Conservation (phyloP, 1,140 invertebrate genomes). For the Drosophila sulfurigaster region DNA sequence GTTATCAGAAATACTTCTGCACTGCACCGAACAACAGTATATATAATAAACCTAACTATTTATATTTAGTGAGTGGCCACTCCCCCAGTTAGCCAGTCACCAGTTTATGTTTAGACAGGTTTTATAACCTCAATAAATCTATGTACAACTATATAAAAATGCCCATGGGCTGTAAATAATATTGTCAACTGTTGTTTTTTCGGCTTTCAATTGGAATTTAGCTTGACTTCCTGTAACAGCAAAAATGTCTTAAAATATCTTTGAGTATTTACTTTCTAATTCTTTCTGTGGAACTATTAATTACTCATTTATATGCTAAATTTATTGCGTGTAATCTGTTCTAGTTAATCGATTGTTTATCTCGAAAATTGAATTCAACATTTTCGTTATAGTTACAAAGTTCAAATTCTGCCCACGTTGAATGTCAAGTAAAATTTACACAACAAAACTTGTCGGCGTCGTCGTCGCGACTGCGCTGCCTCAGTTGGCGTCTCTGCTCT, state of each 20-base stretch:
- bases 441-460: conserved; percentile 12
- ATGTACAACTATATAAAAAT: conserved; percentile 10
- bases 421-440: conserved; percentile 10
- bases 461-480: neutral
- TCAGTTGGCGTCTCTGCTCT: conserved; percentile 3
- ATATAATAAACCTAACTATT: neutral
- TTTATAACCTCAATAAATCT: conserved; percentile 32
- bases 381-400: neutral
- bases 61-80: neutral
- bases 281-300: too few relatives aligned
- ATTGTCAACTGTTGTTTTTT: conserved; percentile 18
- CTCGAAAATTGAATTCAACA: neutral
- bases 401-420: conserved; percentile 13
- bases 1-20: conserved; percentile 10
- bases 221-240: too few relatives aligned
- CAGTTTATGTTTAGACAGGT: conserved; percentile 27
- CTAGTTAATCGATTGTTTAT: neutral
- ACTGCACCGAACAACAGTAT: neutral
- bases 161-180: conserved; percentile 19
- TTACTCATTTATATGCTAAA: too few relatives aligned
- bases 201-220: conserved; percentile 7
- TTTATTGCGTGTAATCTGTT: too few relatives aligned
- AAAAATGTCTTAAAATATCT: neutral
- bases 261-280: neutral
- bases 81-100: neutral